Evolutionary conservation across 2,888 invertebrate species (phyloP), one percentile per base, ranked within the genome.

Genomic region (Heliconius hortense): DNA sequence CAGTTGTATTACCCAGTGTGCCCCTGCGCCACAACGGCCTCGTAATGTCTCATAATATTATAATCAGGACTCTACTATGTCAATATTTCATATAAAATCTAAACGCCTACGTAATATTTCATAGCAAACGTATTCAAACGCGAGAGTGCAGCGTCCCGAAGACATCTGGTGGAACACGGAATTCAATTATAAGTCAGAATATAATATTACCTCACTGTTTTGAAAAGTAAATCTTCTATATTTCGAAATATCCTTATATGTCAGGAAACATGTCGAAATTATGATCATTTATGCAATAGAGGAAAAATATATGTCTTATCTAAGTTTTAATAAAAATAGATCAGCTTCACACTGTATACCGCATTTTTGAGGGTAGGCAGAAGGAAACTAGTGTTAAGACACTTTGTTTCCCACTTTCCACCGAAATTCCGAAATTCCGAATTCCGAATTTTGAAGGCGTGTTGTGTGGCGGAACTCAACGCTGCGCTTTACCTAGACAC

Each of bases 101-200:
- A 74, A 81, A 84, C 85, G 89, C 90, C 90, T 90, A 86, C 84
- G 85, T 88, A 88, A 90, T 89, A 89, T 90, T 88, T 90, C 87
- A 89, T 88, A 90, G 90, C 90, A 91, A 89, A 88, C 82, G 84
- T 87, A 84, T 84, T 84, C 84, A 78, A 80, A 83, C 82, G 85
- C 80, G 83, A 81, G 82, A 80, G 81, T 84, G 84, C 83, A 81
- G 82, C 79, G 82, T 79, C 69, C 76, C 73, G 79, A 89, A 89
- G 84, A 86, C 84, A 86, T 83, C 77, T 77, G 76, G 77, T 77
- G 76, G 73, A 76, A 79, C 79, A 77, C 43, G 77, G 73, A 76
- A 76, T 79, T 77, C 79, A 79, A 77, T 79, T 79, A 79, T 73
- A 76, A 31, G 63, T 68, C 72, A 68, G 77, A 77, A 74, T 79